Evolutionary conservation across 2,113 vertebrate species (phyloP).

Genomic region (Pelecanus crispus): DNA sequence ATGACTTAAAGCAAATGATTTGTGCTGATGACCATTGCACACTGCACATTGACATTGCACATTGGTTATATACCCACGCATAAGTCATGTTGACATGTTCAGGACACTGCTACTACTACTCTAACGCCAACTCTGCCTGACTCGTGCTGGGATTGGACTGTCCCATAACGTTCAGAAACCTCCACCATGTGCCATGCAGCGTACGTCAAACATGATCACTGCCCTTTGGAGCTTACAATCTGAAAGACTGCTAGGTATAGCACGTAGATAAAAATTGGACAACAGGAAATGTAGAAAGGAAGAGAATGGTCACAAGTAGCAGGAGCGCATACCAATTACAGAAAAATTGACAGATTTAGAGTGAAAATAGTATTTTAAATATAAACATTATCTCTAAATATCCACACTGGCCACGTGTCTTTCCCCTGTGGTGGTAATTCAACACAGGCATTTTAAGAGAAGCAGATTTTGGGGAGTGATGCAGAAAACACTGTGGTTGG

Average conservation of each 20-base stretch:
- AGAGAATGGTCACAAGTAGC: not conserved
- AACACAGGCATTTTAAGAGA: not conserved
- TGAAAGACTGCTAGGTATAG: not conserved
- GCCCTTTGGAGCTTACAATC: not conserved
- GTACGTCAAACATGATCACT: not conserved
- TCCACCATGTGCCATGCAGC: rapidly evolving
- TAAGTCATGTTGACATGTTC: rapidly evolving
- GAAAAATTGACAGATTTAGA: not conserved
- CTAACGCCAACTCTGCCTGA: not conserved
- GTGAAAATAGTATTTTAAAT: not conserved
- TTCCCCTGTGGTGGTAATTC: not conserved
- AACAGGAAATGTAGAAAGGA: not conserved
- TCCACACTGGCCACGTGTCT: rapidly evolving
- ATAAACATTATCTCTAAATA: not conserved
- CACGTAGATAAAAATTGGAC: not conserved
- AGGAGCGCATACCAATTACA: not conserved
- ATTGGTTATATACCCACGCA: rapidly evolving
- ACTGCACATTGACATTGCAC: too few species aligned
- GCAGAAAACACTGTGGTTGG: not conserved
- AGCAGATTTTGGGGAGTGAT: not conserved
- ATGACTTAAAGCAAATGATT: not conserved
- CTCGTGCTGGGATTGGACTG: not conserved
- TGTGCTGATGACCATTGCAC: not conserved
- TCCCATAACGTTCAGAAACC: not conserved
- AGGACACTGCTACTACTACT: not conserved